Conservation (phyloP, 2,888 invertebrate genomes). For the Acleris laterana region DNA sequence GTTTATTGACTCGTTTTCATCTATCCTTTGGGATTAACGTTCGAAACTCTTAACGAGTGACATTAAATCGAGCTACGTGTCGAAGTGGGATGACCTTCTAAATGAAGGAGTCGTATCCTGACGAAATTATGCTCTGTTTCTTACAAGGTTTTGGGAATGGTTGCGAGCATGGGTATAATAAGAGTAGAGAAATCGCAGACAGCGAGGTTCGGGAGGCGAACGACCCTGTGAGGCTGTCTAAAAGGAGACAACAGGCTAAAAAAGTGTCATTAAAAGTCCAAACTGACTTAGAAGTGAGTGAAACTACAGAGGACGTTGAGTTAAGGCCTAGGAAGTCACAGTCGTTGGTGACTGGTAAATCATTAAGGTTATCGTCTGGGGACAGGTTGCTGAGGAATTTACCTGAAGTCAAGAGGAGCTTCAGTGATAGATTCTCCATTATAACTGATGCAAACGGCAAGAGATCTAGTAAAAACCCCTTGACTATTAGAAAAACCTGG, state of each 20-base stretch:
- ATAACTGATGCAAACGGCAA: slow-evolving; percentile 68
- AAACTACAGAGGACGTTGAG: slow-evolving; percentile 50
- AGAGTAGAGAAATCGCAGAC: slow-evolving; percentile 61
- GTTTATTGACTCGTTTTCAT: slow-evolving; percentile 41
- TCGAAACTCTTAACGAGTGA: slow-evolving; percentile 40
- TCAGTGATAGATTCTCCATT: slow-evolving; percentile 77
- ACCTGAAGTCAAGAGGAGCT: slow-evolving; percentile 76
- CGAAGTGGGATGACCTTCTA: slow-evolving; percentile 69
- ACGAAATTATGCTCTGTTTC: slow-evolving; percentile 88
- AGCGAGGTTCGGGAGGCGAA: slow-evolving; percentile 61
- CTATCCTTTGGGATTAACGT: slow-evolving; percentile 22
- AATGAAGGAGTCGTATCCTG: slow-evolving; percentile 79
- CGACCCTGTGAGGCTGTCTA: slow-evolving; percentile 55
- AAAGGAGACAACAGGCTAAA: slow-evolving; percentile 43
- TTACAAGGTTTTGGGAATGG: slow-evolving; percentile 86
- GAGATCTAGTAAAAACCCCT: slow-evolving; percentile 62
- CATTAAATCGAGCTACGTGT: slow-evolving; percentile 46
- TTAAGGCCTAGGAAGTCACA: slow-evolving; percentile 53
- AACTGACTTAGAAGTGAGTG: slow-evolving; percentile 41
- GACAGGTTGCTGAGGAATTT: slow-evolving; percentile 51
- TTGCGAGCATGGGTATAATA: slow-evolving; percentile 60
- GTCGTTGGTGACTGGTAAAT: slow-evolving; percentile 61
- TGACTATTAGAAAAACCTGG: slow-evolving; percentile 81
- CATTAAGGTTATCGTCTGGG: slow-evolving; percentile 64
- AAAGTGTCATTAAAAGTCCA: slow-evolving; percentile 54